A percentile compares a stretch with the other conserved stretches of the same genome.
Evolutionary conservation across 1,140 invertebrate genomes (phyloP).

Genomic region (Scaptomyza hsui): DNA sequence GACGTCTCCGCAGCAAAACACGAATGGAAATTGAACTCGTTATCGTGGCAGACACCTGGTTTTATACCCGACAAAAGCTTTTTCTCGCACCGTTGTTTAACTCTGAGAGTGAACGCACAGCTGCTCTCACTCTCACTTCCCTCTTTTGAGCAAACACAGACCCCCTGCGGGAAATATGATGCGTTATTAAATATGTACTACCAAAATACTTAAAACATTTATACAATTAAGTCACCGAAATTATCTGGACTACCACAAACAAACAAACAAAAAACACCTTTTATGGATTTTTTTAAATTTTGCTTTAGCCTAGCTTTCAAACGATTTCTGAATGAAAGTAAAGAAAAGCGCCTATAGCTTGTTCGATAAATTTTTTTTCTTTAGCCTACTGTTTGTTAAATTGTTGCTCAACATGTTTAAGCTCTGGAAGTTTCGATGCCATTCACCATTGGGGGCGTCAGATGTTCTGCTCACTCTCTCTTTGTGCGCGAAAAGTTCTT

Average conservation of each 20-base stretch:
- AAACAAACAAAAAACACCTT: too few relatives aligned
- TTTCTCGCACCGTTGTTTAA: conserved; percentile 17
- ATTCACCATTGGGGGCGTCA: conserved; percentile 33
- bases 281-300: neutral
- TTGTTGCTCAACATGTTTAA: neutral
- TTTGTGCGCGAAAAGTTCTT: conserved; percentile 19
- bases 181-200: too few relatives aligned
- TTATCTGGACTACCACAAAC: too few relatives aligned
- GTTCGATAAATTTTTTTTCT: neutral
- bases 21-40: conserved; percentile 50
- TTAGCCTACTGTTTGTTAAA: neutral
- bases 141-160: neutral
- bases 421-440: conserved; percentile 26
- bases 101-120: neutral
- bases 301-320: neutral
- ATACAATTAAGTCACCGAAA: too few relatives aligned
- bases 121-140: conserved; percentile 12
- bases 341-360: neutral
- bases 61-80: conserved; percentile 56
- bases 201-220: neutral
- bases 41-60: conserved; percentile 3
- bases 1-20: conserved; percentile 30
- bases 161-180: conserved; percentile 23
- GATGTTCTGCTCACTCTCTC: conserved; percentile 4
- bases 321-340: neutral